Evolutionary conservation across 2,888 invertebrate species (phyloP), one percentile per base, ranked within the genome.

Genomic region (Empis livida): DNA sequence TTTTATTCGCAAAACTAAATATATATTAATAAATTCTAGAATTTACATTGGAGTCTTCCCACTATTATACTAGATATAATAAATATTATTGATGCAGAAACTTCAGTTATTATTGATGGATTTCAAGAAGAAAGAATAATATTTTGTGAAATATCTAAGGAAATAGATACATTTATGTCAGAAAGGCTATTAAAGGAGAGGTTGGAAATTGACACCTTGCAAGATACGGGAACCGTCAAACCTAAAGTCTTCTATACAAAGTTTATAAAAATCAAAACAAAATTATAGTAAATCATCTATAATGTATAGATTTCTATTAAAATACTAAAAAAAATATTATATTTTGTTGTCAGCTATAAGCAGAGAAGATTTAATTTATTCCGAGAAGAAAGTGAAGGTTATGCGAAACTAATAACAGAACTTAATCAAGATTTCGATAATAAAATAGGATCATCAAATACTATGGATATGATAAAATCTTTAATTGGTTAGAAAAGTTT

Each of bases 341-440:
- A n/a, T n/a, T n/a, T n/a, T n/a, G n/a, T n/a, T n/a, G n/a, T 52
- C 70, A 97, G 97, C 69, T 99, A 97, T 70, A 99, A 99, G 68
- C 99, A 99, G 70, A 84, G 95, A 59, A 97, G 99, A 64, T 99
- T 96, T 70, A 99, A 99, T 73, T 76, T 99, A 59, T 87, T 97
- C 63, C 80, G 99, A 46, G 99, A 99, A 73, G 99, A 99, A 73
- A 94, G 90, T 71, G 99, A 99, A 75, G 99, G 99, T 8, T 99
- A 94, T 73, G 88, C 97, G 2, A 99, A 99, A 69, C 74, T 97
- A 42, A 82, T 95, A 49, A 85, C 91, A 15, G 96, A 96, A 73
- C 72, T 99, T 50, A 91, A 90, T 74, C 90, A 91, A 68, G 85
- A 88, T 59, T 67, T 68, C 47, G 60, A 66, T 15, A 61, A 63